Conservation (phyloP, 2,113 vertebrate genomes). For the Conger conger region DNA sequence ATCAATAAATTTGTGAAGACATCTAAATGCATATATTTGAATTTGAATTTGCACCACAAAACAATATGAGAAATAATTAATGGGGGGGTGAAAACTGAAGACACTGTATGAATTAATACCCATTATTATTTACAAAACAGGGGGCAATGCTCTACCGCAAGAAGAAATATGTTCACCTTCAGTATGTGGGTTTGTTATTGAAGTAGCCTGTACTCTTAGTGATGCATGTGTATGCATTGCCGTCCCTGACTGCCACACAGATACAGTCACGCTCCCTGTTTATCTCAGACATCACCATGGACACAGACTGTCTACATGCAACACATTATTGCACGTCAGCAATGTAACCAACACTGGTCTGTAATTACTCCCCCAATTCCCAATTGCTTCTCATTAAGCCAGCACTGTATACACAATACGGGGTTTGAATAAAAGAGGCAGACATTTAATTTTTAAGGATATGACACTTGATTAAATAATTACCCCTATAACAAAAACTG, state of each 20-base stretch:
- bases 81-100: background rate
- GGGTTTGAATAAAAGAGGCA: background rate
- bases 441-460: background rate
- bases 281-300: constrained; percentile 2
- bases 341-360: background rate
- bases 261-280: background rate
- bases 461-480: background rate
- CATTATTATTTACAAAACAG: no score
- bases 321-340: background rate
- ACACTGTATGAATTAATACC: no score
- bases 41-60: no score
- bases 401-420: background rate
- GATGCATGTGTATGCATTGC: background rate
- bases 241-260: background rate
- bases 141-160: background rate
- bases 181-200: background rate
- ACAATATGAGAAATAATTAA: background rate
- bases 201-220: background rate
- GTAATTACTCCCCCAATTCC: background rate
- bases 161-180: background rate
- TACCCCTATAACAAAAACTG: background rate
- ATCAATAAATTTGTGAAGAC: no score
- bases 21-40: no score
- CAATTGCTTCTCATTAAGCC: background rate
- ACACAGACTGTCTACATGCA: background rate